Evolutionary conservation across 2,888 invertebrate species (phyloP), one percentile per base, ranked within the genome.

Genomic region (Andrena flavipes): DNA sequence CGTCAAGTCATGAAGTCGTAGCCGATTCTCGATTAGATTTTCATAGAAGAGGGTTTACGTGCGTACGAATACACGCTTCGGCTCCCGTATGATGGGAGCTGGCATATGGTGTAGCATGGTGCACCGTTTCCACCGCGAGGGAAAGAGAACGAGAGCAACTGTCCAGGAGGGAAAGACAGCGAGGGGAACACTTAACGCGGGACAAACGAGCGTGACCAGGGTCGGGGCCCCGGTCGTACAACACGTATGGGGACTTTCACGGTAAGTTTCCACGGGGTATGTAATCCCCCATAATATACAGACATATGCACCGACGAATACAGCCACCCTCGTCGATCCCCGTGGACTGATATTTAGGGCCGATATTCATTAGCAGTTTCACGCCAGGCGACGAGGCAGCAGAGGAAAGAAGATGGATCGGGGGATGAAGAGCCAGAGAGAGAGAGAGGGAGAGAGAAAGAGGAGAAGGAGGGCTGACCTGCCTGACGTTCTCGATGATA

Each of bases 301-400:
- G 92, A 91, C 92, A 92, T 93, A 92, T 93, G 93, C 92, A 92
- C 87, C 90, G 80, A 69, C 87, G 84, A 80, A 70, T 86, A 84
- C 83, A 69, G 80, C 83, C 83, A 80, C 88, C 87, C 89, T 85
- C 81, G 70, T 84, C 76, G 86, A 82, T 93, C 93, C 93, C 93
- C 88, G 88, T 76, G 93, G 93, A 91, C 92, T 91, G 93, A 93
- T 93, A 92, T 93, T 93, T 93, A 93, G 93, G 93, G 92, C 92
- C 91, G 92, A 93, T 94, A 94, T 94, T 94, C 94, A 94, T 94
- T 94, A 94, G 93, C 93, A 92, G 91, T 89, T 91, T 91, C 91
- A 87, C 91, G 84, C 88, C 79, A 80, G 77, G 63, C 64, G 82
- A 78, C 71, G 70, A 80, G 49, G 26, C 59, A 26, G 26, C 48